phyloP scores from a whole-genome alignment of 2,797 vertebrate species.

The Sus cebifrons region DNA sequence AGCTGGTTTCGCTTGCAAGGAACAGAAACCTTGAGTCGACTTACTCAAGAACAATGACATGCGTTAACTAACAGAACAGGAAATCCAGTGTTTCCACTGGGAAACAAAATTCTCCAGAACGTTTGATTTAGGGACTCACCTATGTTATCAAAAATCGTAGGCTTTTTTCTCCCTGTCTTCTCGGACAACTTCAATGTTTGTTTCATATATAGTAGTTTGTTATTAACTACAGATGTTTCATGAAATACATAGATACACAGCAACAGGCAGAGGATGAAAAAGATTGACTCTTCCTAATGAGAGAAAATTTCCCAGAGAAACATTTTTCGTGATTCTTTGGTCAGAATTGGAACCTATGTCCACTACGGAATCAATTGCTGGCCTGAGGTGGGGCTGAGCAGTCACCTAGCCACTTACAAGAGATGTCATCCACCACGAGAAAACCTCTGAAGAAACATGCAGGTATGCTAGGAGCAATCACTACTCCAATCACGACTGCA shows the following conservation, averaged over 20 bases:
- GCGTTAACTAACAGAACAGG: neutral
- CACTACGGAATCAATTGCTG: neutral
- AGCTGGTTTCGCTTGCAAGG: neutral
- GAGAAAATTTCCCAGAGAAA: neutral
- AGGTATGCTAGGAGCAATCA: neutral
- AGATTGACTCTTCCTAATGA: neutral
- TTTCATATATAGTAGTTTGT: neutral
- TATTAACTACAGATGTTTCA: neutral
- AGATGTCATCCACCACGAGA: neutral
- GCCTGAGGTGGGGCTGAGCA: neutral
- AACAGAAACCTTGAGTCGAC: neutral
- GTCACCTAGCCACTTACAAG: neutral
- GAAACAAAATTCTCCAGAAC: neutral
- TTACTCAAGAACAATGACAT: neutral
- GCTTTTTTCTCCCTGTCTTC: neutral
- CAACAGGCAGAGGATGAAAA: neutral
- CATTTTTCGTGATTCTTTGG: neutral
- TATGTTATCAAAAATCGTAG: neutral
- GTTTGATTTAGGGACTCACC: neutral
- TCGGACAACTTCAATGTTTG: neutral
- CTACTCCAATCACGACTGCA: no score
- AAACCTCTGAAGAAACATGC: neutral
- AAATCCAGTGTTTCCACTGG: neutral
- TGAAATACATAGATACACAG: neutral
- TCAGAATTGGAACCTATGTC: neutral